Conservation (phyloP, 2,888 invertebrate species). For the Endotricha flammealis region DNA sequence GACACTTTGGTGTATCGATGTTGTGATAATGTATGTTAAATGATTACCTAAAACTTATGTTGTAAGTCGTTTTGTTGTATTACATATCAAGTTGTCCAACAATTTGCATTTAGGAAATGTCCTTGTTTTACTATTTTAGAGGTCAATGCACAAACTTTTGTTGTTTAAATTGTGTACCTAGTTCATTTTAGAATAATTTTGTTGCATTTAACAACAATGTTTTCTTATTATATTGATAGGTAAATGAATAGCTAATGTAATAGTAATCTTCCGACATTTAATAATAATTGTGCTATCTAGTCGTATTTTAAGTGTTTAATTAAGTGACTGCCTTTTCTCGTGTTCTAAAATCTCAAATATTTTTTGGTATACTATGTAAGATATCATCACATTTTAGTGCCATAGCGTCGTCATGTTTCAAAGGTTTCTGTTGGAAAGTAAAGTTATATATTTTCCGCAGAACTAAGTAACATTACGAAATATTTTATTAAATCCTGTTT, state of each 20-base stretch:
- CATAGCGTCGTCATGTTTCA: constrained; percentile 4
- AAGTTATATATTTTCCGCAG: constrained; percentile 2
- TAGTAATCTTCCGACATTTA: constrained; percentile 26
- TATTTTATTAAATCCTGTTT: constrained; percentile 19
- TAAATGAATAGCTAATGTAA: constrained; percentile 14
- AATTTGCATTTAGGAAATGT: constrained; percentile 42
- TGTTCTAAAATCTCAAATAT: constrained; percentile 21
- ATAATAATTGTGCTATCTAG: constrained; percentile 31
- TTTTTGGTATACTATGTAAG: constrained; percentile 6
- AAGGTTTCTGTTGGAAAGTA: constrained; percentile 5
- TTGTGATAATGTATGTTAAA: constrained; percentile 43
- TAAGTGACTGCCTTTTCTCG: constrained; percentile 22
- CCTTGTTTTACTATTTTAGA: constrained; percentile 16
- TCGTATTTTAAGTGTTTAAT: constrained; percentile 41
- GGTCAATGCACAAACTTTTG: constrained; percentile 41
- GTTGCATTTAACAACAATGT: constrained; percentile 48
- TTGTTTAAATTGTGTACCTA: constrained; percentile 26
- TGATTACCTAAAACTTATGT: constrained; percentile 20
- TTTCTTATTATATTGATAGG: constrained; percentile 11
- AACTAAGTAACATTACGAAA: too few species aligned
- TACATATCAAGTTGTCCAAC: constrained; percentile 47
- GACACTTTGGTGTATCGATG: constrained; percentile 32
- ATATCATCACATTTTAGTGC: constrained; percentile 3
- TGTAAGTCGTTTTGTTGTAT: constrained; percentile 25
- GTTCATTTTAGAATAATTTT: constrained; percentile 34